phyloP scores from a whole-genome alignment of 2,797 vertebrate species.

The Tokudaia muenninki region DNA sequence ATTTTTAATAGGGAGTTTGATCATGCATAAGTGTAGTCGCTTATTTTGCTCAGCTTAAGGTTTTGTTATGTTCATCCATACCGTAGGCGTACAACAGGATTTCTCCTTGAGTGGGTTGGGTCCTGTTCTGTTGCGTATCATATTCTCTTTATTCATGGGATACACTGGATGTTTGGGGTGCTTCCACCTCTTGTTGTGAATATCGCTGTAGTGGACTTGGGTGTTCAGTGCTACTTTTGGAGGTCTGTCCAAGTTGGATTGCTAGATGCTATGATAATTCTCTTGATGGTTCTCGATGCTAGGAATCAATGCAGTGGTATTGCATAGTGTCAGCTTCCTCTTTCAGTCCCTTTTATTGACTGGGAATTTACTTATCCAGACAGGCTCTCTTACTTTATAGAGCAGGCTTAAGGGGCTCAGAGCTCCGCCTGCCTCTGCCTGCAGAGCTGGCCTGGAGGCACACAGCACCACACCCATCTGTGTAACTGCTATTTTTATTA shows the following conservation, averaged over 20 bases:
- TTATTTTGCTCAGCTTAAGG: conserved; percentile 1
- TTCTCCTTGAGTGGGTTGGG: background rate
- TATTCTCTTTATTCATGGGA: conserved; percentile 50
- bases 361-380: background rate
- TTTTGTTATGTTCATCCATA: background rate
- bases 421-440: background rate
- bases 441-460: background rate
- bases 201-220: background rate
- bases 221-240: background rate
- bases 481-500: conserved; percentile 61
- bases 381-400: background rate
- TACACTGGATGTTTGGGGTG: background rate
- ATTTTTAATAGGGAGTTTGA: conserved; percentile 8
- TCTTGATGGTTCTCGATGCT: background rate
- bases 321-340: conserved; percentile 15
- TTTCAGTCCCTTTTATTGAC: background rate
- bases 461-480: background rate
- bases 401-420: background rate
- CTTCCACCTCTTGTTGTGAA: conserved; percentile 32
- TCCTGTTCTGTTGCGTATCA: background rate
- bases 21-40: background rate
- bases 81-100: background rate
- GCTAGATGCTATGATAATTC: background rate
- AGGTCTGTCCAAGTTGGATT: background rate
- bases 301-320: background rate